Conservation (phyloP, 1,140 invertebrate genomes). For the Belonocnema kinseyi region DNA sequence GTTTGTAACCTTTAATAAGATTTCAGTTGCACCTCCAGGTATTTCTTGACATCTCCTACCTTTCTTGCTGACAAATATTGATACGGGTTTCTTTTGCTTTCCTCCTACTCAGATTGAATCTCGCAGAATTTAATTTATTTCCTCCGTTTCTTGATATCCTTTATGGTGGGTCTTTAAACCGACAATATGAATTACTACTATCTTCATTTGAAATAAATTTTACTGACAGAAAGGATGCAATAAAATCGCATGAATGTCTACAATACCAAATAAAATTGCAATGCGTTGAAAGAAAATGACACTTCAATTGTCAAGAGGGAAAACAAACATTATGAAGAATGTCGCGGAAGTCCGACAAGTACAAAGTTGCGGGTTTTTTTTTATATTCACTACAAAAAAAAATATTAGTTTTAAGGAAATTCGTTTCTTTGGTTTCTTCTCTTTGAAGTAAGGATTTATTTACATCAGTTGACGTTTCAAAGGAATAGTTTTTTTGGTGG, state of each 20-base stretch:
- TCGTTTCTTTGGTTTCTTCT: no score
- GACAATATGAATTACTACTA: no score
- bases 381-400: neutral
- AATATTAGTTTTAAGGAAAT: neutral
- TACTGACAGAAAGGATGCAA: no score
- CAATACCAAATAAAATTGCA: no score
- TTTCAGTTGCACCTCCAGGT: neutral
- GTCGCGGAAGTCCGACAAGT: neutral
- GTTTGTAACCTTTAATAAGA: slow-evolving; percentile 27
- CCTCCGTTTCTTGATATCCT: neutral
- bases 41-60: slow-evolving; percentile 7
- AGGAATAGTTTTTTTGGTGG: no score
- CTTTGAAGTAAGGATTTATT: neutral
- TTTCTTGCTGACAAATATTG: slow-evolving; percentile 15
- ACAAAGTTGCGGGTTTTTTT: neutral
- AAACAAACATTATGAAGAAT: neutral
- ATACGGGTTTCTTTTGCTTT: neutral
- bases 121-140: neutral
- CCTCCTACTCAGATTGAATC: neutral
- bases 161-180: neutral
- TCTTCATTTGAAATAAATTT: no score
- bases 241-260: no score
- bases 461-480: no score
- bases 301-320: slow-evolving; percentile 3
- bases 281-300: neutral